Conservation (phyloP, 2,888 invertebrate species). For the Cinara cedri region DNA sequence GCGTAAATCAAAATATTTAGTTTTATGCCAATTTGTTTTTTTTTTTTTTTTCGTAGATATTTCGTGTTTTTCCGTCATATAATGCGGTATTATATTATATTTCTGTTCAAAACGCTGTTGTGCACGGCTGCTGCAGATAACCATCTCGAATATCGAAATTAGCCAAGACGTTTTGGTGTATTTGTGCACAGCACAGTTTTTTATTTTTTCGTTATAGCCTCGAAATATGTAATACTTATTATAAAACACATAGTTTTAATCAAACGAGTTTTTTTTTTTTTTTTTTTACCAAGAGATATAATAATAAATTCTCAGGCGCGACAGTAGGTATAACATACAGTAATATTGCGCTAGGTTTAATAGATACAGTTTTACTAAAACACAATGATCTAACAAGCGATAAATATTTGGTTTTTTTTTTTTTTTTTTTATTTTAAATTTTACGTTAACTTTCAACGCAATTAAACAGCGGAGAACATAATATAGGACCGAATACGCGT, state of each 20-base stretch:
- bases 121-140: background rate
- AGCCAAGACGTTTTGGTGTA: background rate
- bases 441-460: background rate
- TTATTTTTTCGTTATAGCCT: background rate
- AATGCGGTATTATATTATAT: background rate
- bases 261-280: slow-evolving; percentile 7
- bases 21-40: slow-evolving; percentile 27
- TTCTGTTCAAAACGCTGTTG: background rate
- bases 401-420: background rate
- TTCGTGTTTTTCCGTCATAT: slow-evolving; percentile 37
- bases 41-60: slow-evolving; percentile 6
- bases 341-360: background rate
- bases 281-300: too few species aligned
- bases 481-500: background rate
- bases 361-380: background rate
- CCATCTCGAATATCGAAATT: slow-evolving; percentile 19
- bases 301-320: slow-evolving; percentile 5
- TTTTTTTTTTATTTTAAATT: too few species aligned
- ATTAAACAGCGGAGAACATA: background rate
- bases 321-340: background rate
- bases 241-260: background rate
- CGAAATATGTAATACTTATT: background rate
- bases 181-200: slow-evolving; percentile 4
- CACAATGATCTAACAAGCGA: background rate
- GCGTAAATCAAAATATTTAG: slow-evolving; percentile 32